These are phyloP conservation scores for Parascotia fuliginaria DNA, from an alignment of 2,888 invertebrate genomes.

Conservation along the genomic window DNA sequence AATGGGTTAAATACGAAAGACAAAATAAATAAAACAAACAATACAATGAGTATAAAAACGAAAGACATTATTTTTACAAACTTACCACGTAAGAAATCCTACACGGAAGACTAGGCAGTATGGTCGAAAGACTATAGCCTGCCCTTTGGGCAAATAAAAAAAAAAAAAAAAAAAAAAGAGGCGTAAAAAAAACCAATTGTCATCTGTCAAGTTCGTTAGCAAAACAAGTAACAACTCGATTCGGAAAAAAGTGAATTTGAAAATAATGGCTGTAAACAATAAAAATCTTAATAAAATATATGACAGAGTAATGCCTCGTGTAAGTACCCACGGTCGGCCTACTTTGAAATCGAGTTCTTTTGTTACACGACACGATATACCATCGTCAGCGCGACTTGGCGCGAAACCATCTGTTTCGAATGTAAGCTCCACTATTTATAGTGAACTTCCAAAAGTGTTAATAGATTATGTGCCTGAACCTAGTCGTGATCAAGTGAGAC, in stretches of 20 bases:
- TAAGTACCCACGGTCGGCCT: slow-evolving; percentile 52
- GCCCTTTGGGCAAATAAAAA: too few species aligned
- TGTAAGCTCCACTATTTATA: slow-evolving; percentile 58
- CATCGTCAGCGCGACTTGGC: slow-evolving; percentile 62
- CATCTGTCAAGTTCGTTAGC: slow-evolving; percentile 19
- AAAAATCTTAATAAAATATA: slow-evolving; percentile 54
- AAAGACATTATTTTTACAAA: too few species aligned
- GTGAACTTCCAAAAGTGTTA: slow-evolving; percentile 71
- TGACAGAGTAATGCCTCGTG: slow-evolving; percentile 74
- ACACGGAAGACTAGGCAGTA: too few species aligned
- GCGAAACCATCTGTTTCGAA: slow-evolving; percentile 71
- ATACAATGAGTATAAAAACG: too few species aligned
- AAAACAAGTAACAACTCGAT: slow-evolving; percentile 34
- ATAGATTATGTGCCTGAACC: slow-evolving; percentile 64
- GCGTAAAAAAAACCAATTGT: too few species aligned
- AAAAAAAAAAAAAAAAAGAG: too few species aligned
- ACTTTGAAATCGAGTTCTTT: slow-evolving; percentile 58
- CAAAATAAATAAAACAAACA: too few species aligned
- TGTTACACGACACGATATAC: slow-evolving; percentile 67
- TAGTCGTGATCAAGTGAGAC: slow-evolving; percentile 44
- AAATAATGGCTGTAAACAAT: slow-evolving; percentile 51
- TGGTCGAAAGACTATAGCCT: too few species aligned
- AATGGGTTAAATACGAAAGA: too few species aligned
- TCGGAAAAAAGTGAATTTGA: slow-evolving; percentile 7
- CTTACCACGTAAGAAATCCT: too few species aligned